Percentiles rank a stretch among this genome's conserved stretches.
Evolutionary conservation across 2,888 invertebrate genomes (phyloP).

Genomic region (Ophion obscuratus): DNA sequence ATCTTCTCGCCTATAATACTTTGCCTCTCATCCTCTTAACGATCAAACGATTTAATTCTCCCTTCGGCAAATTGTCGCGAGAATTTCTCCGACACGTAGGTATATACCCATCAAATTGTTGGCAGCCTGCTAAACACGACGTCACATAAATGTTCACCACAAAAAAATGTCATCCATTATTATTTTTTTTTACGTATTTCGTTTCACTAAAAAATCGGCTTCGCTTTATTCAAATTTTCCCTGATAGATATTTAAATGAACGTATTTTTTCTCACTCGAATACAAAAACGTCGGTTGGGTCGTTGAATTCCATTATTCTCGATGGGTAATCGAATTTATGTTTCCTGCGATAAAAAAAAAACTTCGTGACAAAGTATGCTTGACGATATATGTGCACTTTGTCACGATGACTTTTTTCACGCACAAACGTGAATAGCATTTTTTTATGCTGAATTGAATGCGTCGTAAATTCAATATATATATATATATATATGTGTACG

Average conservation of each 20-base stretch:
- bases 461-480: slow-evolving; percentile 55
- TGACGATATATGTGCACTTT: background rate
- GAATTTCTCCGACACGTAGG: slow-evolving; percentile 5
- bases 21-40: slow-evolving; percentile 72
- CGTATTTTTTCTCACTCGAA: background rate
- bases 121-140: background rate
- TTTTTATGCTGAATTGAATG: slow-evolving; percentile 19
- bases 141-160: background rate
- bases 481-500: slow-evolving; percentile 17
- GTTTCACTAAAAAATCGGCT: background rate
- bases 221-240: background rate
- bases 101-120: background rate
- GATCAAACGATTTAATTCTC: slow-evolving; percentile 75
- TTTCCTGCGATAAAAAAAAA: slow-evolving; percentile 27
- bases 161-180: background rate
- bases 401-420: background rate
- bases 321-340: slow-evolving; percentile 37
- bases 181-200: background rate
- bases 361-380: slow-evolving; percentile 11
- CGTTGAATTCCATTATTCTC: slow-evolving; percentile 7
- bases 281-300: background rate
- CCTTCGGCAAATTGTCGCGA: slow-evolving; percentile 13
- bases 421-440: slow-evolving; percentile 17
- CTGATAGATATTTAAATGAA: background rate
- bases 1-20: background rate